phyloP scores from a whole-genome alignment of 2,797 vertebrate species.

The Myiothlypis coronata region DNA sequence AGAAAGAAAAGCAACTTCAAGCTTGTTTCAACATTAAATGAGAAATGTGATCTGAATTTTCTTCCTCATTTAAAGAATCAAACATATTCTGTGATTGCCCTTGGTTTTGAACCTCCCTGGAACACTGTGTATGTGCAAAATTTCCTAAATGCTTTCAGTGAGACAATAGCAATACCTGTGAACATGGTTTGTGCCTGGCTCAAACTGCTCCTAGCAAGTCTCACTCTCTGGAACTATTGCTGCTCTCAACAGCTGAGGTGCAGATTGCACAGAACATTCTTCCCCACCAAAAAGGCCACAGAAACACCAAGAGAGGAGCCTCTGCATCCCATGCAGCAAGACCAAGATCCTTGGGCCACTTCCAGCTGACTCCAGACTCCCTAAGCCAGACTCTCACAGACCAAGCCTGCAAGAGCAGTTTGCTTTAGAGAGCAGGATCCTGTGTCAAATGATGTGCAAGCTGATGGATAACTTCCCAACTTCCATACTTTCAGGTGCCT shows the following conservation, averaged over 20 bases:
- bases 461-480: neutral
- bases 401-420: neutral
- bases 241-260: accelerated
- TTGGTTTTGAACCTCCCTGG: neutral
- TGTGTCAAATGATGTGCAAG: neutral
- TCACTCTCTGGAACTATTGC: neutral
- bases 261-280: neutral
- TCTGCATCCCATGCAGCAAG: neutral
- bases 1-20: neutral
- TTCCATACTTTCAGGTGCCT: neutral
- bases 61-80: neutral
- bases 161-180: neutral
- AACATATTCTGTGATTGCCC: neutral
- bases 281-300: neutral
- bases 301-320: neutral
- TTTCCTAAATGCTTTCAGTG: neutral
- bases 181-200: neutral
- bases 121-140: neutral
- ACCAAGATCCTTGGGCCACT: neutral
- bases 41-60: neutral
- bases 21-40: neutral
- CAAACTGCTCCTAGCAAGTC: neutral
- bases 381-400: neutral
- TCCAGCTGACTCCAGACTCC: neutral
- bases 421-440: neutral